Evolutionary conservation across 2,797 vertebrate species (phyloP).

Genomic region (Cossypha polioptera): DNA sequence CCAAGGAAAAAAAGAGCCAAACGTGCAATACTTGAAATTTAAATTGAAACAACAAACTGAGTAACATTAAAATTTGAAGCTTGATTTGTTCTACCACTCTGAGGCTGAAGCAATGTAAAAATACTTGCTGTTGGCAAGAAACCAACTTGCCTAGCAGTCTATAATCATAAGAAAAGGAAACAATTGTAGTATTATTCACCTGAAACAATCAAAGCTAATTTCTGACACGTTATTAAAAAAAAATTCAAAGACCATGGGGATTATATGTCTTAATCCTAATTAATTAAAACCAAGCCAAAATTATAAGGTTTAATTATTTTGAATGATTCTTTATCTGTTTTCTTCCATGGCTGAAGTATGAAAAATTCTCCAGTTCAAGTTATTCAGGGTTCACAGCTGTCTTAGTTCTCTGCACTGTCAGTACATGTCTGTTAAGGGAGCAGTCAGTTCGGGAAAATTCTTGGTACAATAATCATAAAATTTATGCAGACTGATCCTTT

Average conservation of each 20-base stretch:
- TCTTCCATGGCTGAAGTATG: background rate
- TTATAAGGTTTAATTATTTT: conserved; percentile 1
- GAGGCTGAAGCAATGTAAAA: background rate
- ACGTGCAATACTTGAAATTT: background rate
- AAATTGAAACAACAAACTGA: background rate
- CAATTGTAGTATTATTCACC: conserved; percentile 3
- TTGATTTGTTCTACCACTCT: background rate
- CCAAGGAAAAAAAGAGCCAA: background rate
- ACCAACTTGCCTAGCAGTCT: conserved; percentile 11
- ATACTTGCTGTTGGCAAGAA: background rate
- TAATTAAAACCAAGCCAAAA: conserved; percentile 9
- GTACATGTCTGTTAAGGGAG: background rate
- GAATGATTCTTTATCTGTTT: background rate
- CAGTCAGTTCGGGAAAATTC: background rate
- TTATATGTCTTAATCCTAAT: conserved; percentile 14
- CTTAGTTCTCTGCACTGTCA: background rate
- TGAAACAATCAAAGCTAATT: conserved; percentile 39
- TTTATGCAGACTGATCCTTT: background rate
- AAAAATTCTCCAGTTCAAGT: background rate
- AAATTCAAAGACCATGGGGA: background rate
- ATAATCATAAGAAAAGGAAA: background rate
- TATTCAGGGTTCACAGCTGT: background rate
- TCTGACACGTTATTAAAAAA: background rate
- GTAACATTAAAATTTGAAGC: background rate
- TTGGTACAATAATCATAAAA: background rate